These are phyloP conservation scores for Dunckerocampus dactyliophorus DNA, from an alignment of 2,113 vertebrate genomes.

Conservation along the genomic window DNA sequence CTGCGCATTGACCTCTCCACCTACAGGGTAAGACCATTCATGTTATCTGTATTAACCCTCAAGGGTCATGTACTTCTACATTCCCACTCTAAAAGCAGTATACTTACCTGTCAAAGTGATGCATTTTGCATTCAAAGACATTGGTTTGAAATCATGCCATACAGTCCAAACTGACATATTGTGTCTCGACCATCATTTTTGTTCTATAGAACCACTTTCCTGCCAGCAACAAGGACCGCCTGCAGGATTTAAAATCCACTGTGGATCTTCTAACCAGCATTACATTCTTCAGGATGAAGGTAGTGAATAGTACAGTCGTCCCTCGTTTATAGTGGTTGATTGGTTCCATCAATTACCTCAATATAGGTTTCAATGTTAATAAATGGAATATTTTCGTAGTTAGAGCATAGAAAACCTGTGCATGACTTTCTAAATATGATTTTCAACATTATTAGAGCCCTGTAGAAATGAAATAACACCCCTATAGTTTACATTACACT, in stretches of 20 bases:
- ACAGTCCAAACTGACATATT: not conserved
- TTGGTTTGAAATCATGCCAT: not conserved
- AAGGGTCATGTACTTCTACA: no score
- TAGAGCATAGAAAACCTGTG: no score
- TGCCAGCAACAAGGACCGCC: slow-evolving; percentile 87
- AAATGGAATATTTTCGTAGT: no score
- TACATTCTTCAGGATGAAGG: slow-evolving; percentile 99
- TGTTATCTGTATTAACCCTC: not conserved
- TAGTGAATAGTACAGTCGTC: slow-evolving; percentile 38
- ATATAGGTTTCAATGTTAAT: no score
- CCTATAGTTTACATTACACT: no score
- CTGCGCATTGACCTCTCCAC: slow-evolving; percentile 95
- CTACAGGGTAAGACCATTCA: slow-evolving; percentile 82
- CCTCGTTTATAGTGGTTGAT: no score
- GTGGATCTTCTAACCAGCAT: slow-evolving; percentile 98
- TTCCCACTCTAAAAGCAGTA: no score
- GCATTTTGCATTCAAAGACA: not conserved
- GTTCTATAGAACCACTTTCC: slow-evolving; percentile 90
- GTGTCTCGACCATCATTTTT: slow-evolving; percentile 3
- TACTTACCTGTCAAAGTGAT: not conserved
- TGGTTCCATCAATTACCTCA: no score
- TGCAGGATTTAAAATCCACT: slow-evolving; percentile 95
- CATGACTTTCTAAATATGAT: no score
- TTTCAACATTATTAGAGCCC: no score
- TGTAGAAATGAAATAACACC: no score